phyloP scores from a whole-genome alignment of 2,113 vertebrate genomes.

The Lagenorhynchus albirostris region DNA sequence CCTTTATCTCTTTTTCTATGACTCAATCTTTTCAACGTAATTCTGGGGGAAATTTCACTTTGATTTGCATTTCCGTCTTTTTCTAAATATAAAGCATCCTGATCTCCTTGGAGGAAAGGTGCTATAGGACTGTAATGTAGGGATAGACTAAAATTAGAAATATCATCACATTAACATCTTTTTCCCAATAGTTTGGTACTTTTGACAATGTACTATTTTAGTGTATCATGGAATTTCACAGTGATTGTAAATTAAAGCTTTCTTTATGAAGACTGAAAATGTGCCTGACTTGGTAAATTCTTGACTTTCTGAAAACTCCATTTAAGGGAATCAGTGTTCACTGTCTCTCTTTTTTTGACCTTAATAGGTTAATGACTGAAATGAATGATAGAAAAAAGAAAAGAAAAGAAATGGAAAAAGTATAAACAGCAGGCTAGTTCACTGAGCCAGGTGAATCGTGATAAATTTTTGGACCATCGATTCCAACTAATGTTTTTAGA shows the following conservation, averaged over 20 bases:
- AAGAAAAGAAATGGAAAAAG: not conserved
- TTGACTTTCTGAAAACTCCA: slow-evolving; percentile 29
- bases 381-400: not conserved
- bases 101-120: slow-evolving; percentile 68
- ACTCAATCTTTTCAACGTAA: slow-evolving; percentile 25
- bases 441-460: not conserved
- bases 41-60: slow-evolving; percentile 55
- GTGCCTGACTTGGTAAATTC: slow-evolving; percentile 57
- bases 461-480: not conserved
- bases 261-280: slow-evolving; percentile 62
- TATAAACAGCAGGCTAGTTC: slow-evolving; percentile 6
- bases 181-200: slow-evolving; percentile 66
- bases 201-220: slow-evolving; percentile 75
- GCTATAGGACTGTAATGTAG: slow-evolving; percentile 50
- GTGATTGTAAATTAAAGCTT: slow-evolving; percentile 75
- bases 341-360: not conserved
- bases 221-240: slow-evolving; percentile 72
- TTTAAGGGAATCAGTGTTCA: slow-evolving; percentile 53
- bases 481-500: not conserved
- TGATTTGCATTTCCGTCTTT: slow-evolving; percentile 48
- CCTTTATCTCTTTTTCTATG: not conserved
- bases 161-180: slow-evolving; percentile 67
- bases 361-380: slow-evolving; percentile 5
- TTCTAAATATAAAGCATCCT: slow-evolving; percentile 68
- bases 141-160: slow-evolving; percentile 70